A percentile compares a stretch with the other conserved stretches of the same genome.
Evolutionary conservation across 1,140 invertebrate genomes (phyloP).

Genomic region (Lasioglossum baleicum): DNA sequence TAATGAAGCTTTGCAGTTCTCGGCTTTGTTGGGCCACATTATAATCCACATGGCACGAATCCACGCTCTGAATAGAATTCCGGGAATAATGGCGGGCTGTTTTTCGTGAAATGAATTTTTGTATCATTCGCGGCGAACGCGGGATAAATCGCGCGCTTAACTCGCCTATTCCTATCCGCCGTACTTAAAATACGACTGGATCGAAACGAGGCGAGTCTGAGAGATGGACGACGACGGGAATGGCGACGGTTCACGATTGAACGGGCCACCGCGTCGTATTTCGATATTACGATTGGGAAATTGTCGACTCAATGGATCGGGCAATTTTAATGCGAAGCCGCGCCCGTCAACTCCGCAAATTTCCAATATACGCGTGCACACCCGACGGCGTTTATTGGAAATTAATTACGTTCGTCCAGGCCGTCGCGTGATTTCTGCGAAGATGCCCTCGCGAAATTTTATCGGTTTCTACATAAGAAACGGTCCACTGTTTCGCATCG

Average conservation of each 20-base stretch:
- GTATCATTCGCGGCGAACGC: slow-evolving; percentile 13
- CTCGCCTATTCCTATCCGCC: neutral
- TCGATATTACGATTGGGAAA: slow-evolving; percentile 24
- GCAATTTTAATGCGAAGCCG: slow-evolving; percentile 15
- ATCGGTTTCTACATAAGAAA: neutral
- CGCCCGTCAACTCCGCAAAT: slow-evolving; percentile 10
- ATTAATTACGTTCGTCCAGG: slow-evolving; percentile 18
- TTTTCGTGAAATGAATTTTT: slow-evolving; percentile 4
- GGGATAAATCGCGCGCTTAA: neutral
- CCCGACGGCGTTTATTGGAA: slow-evolving; percentile 20
- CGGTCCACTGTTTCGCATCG: neutral
- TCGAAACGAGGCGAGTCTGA: neutral
- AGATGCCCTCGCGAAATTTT: neutral
- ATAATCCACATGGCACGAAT: no score
- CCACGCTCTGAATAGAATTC: neutral
- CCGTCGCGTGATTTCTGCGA: slow-evolving; percentile 8
- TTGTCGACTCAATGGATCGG: slow-evolving; percentile 26
- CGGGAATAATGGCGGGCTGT: no score
- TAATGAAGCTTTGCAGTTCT: no score
- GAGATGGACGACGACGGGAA: neutral
- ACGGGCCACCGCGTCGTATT: neutral
- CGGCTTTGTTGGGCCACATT: no score
- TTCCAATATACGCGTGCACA: slow-evolving; percentile 12
- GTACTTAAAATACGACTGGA: slow-evolving; percentile 10
- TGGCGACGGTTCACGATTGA: slow-evolving; percentile 11